phyloP scores from a whole-genome alignment of 2,888 invertebrate species.

The Pammene aurita region DNA sequence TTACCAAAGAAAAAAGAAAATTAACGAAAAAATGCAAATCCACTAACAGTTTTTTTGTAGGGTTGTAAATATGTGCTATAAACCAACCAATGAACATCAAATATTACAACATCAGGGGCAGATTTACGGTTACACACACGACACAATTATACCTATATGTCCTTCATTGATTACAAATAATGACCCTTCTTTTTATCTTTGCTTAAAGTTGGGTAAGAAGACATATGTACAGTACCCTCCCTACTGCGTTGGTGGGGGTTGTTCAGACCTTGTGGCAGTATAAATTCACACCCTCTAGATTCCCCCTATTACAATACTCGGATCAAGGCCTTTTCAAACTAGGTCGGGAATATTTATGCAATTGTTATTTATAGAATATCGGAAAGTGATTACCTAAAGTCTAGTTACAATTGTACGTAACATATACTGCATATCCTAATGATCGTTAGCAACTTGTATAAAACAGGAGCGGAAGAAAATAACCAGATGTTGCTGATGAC shows the following conservation, averaged over 20 bases:
- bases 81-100: too few species aligned
- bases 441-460: too few species aligned
- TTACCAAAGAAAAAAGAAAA: too few species aligned
- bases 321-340: slow-evolving; percentile 15
- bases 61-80: too few species aligned
- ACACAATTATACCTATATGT: too few species aligned
- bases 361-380: background rate
- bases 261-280: background rate
- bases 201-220: background rate
- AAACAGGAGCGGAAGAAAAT: too few species aligned
- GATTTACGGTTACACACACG: too few species aligned
- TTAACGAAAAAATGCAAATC: too few species aligned
- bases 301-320: background rate
- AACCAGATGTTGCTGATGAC: too few species aligned
- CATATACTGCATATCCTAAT: too few species aligned
- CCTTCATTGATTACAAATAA: background rate
- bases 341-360: slow-evolving; percentile 8
- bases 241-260: background rate
- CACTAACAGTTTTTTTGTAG: too few species aligned
- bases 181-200: background rate
- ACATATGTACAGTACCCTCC: background rate
- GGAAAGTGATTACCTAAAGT: background rate
- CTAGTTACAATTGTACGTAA: background rate
- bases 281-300: slow-evolving; percentile 4
- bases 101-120: too few species aligned